Evolutionary conservation across 2,797 vertebrate species (phyloP).

Genomic region (Antrozous pallidus): DNA sequence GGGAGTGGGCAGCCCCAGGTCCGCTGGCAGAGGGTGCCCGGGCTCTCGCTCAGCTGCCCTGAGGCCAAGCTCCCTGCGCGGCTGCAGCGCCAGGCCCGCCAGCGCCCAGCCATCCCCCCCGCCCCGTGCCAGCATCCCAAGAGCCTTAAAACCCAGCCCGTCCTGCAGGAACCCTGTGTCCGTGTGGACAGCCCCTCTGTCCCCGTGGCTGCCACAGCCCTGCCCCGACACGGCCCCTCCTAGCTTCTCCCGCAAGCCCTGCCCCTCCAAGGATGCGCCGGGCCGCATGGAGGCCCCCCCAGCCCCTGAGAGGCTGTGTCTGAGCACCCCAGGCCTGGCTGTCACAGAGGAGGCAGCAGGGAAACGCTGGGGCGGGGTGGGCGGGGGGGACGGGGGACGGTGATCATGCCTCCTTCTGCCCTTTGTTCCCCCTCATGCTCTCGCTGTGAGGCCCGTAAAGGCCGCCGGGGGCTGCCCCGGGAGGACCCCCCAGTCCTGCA

Average conservation of each 20-base stretch:
- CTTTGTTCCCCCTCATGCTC: no score
- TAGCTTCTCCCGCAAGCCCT: not conserved
- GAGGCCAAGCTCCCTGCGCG: not conserved
- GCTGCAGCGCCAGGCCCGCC: no score
- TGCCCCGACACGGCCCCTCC: not conserved
- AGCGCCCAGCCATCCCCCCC: rapidly evolving
- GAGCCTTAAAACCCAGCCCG: not conserved
- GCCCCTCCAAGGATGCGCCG: not conserved
- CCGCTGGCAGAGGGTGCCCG: no score
- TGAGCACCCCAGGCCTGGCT: not conserved
- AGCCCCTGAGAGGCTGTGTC: not conserved
- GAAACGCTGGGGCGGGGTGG: rapidly evolving
- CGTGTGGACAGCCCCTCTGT: no score
- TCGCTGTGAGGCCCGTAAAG: no score
- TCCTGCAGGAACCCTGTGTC: not conserved
- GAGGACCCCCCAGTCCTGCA: no score
- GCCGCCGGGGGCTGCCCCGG: no score
- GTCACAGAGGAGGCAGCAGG: not conserved
- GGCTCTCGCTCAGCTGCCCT: no score
- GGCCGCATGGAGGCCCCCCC: not conserved
- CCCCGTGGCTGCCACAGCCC: not conserved
- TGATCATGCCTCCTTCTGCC: no score
- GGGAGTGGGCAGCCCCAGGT: not conserved
- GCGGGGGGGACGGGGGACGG: no score
- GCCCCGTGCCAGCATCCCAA: not conserved